Evolutionary conservation across 2,888 invertebrate genomes (phyloP).

Genomic region (Tanytarsus gracilentus): DNA sequence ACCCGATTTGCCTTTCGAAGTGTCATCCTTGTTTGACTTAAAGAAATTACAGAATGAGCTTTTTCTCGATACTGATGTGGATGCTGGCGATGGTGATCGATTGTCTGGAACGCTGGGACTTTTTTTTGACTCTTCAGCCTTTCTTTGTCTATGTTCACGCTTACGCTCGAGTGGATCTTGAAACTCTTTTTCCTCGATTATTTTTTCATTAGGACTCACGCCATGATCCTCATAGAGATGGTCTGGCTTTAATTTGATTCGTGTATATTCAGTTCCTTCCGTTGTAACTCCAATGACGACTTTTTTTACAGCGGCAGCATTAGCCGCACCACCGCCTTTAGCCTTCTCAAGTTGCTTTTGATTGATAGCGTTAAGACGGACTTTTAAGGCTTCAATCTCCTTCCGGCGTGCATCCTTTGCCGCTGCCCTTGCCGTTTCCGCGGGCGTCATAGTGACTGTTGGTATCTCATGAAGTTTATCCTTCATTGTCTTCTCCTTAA

Average conservation of each 20-base stretch:
- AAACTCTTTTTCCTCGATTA: conserved; percentile 40
- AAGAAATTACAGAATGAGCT: conserved; percentile 75
- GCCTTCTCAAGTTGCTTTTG: conserved; percentile 13
- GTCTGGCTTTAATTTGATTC: conserved; percentile 66
- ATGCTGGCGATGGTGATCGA: conserved; percentile 61
- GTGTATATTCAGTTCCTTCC: conserved; percentile 48
- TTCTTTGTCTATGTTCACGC: conserved; percentile 42
- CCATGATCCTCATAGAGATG: conserved; percentile 56
- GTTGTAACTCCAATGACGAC: conserved; percentile 40
- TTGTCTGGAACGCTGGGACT: conserved; percentile 35
- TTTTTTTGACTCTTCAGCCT: conserved; percentile 31
- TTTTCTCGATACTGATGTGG: conserved; percentile 58
- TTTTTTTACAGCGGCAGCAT: conserved; percentile 7
- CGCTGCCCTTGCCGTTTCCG: conserved; percentile 30
- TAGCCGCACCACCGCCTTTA: background rate
- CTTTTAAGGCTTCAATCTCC: conserved; percentile 25
- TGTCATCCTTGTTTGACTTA: conserved; percentile 48
- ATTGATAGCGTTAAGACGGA: conserved; percentile 15
- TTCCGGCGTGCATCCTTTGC: conserved; percentile 9
- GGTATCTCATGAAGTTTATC: conserved; percentile 8
- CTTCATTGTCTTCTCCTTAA: conserved; percentile 37
- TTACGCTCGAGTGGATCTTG: conserved; percentile 55
- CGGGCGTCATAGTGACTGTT: conserved; percentile 16
- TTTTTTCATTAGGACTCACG: conserved; percentile 41
- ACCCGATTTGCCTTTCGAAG: conserved; percentile 33